Evolutionary conservation across 1,140 invertebrate genomes (phyloP).

Genomic region (Physella acuta): DNA sequence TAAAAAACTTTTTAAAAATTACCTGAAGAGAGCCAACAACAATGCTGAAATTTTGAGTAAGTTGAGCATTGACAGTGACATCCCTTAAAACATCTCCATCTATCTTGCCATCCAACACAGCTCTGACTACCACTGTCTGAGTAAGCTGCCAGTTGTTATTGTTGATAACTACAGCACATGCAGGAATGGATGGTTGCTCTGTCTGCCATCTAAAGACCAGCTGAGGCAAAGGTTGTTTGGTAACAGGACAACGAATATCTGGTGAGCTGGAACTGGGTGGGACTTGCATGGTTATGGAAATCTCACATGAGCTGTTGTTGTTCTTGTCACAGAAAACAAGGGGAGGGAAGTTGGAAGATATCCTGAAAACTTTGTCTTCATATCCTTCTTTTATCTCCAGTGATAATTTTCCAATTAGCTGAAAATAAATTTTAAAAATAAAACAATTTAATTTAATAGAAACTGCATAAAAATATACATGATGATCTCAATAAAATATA

Average conservation of each 20-base stretch:
- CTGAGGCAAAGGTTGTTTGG: slow-evolving; percentile 24
- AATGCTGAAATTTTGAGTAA: too few species aligned
- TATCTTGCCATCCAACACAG: slow-evolving; percentile 36
- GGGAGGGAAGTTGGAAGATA: slow-evolving; percentile 32
- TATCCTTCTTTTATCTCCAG: slow-evolving; percentile 30
- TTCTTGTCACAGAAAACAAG: slow-evolving; percentile 29
- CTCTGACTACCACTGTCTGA: slow-evolving; percentile 30
- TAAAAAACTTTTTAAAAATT: neutral
- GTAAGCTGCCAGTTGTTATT: slow-evolving; percentile 33
- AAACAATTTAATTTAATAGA: neutral
- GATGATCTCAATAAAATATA: too few species aligned
- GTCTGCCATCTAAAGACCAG: slow-evolving; percentile 17
- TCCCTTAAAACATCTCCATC: slow-evolving; percentile 35
- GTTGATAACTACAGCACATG: slow-evolving; percentile 33
- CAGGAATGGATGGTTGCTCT: neutral
- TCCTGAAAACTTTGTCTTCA: slow-evolving; percentile 24
- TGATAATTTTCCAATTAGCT: slow-evolving; percentile 26
- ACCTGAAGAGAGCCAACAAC: neutral
- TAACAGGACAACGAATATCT: slow-evolving; percentile 19
- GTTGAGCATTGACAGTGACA: slow-evolving; percentile 19
- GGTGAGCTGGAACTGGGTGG: neutral
- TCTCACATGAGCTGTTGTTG: slow-evolving; percentile 16
- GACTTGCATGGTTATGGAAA: slow-evolving; percentile 15
- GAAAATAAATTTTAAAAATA: neutral
- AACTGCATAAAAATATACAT: neutral